Percentiles rank a stretch among this genome's conserved stretches.
Conservation (phyloP, 2,113 vertebrate species). For the Atractosteus spatula region DNA sequence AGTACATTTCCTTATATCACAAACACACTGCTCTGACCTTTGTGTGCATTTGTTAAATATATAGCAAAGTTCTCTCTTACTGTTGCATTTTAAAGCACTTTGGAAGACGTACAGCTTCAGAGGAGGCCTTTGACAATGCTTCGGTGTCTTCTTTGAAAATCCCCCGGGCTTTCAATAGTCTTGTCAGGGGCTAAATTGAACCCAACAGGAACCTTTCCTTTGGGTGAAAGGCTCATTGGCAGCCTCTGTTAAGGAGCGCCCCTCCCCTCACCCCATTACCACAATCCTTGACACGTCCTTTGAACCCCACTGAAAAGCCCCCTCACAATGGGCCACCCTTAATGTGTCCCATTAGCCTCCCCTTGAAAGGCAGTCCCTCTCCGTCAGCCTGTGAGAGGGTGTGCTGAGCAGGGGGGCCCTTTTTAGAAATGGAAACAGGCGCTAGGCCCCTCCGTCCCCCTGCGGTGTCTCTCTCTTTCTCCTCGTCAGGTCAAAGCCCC, state of each 20-base stretch:
- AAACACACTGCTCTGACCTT: background rate
- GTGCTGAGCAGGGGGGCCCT: background rate
- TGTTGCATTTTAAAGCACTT: constrained; percentile 14
- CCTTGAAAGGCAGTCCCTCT: background rate
- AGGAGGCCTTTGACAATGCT: constrained; percentile 34
- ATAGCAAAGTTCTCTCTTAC: background rate
- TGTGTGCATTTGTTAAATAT: background rate
- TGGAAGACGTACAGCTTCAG: background rate
- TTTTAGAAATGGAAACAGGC: background rate
- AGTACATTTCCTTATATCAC: no score
- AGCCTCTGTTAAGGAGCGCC: constrained; percentile 9
- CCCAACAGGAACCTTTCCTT: constrained; percentile 20
- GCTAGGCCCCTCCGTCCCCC: constrained; percentile 8
- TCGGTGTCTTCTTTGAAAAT: constrained; percentile 19
- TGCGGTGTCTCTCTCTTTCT: constrained; percentile 31
- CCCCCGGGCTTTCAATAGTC: background rate
- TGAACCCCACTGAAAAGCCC: constrained; percentile 30
- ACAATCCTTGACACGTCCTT: constrained; percentile 21
- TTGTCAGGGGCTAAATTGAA: background rate
- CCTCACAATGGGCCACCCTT: constrained; percentile 1
- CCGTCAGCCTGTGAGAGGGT: constrained; percentile 2
- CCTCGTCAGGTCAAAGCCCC: background rate
- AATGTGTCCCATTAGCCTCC: constrained; percentile 1
- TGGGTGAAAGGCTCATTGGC: constrained; percentile 6
- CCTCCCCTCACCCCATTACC: background rate